Evolutionary conservation across 2,888 invertebrate species (phyloP).

Genomic region (Philereme vetulata): DNA sequence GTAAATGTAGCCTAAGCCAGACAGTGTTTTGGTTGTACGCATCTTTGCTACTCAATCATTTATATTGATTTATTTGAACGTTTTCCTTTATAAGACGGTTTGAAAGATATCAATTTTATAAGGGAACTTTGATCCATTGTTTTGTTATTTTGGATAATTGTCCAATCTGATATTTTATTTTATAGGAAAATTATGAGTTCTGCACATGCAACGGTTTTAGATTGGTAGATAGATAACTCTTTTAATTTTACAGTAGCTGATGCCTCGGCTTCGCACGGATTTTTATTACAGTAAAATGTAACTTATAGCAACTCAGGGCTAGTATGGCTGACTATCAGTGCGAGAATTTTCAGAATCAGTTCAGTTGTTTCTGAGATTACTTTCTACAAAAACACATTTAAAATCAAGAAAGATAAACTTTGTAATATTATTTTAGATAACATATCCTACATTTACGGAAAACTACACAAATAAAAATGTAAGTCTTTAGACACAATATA

Average conservation of each 20-base stretch:
- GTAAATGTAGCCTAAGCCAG: slow-evolving; percentile 1
- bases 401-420: too few relatives aligned
- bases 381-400: too few relatives aligned
- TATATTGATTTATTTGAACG: slow-evolving; percentile 22
- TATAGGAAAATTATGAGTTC: slow-evolving; percentile 16
- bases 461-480: neutral
- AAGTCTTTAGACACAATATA: neutral
- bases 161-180: slow-evolving; percentile 18
- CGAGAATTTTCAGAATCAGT: too few relatives aligned
- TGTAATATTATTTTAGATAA: too few relatives aligned
- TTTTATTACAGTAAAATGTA: too few relatives aligned
- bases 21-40: slow-evolving; percentile 20
- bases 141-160: slow-evolving; percentile 18
- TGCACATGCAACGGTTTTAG: slow-evolving; percentile 4
- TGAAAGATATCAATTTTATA: slow-evolving; percentile 30
- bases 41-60: slow-evolving; percentile 20
- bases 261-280: too few relatives aligned
- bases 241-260: too few relatives aligned
- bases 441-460: neutral
- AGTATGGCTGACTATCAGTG: too few relatives aligned
- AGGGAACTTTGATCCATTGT: slow-evolving; percentile 24
- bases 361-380: too few relatives aligned
- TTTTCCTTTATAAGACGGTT: slow-evolving; percentile 25
- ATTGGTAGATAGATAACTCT: too few relatives aligned
- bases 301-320: too few relatives aligned